These are phyloP conservation scores for Orchesella cincta DNA, from an alignment of 1,140 invertebrate species.

Conservation along the genomic window DNA sequence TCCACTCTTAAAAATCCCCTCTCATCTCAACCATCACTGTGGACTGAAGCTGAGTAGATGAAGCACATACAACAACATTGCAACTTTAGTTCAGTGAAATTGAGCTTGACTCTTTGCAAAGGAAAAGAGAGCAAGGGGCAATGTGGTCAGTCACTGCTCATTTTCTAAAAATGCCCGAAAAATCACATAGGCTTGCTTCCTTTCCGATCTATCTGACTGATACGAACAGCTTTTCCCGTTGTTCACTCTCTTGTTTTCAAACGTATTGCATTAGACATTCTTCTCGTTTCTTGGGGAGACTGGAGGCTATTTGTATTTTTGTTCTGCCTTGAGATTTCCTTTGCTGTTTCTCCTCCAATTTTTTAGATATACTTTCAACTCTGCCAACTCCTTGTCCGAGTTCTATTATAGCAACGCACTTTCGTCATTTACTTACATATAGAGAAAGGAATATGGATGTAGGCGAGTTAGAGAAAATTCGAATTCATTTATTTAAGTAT, in stretches of 20 bases:
- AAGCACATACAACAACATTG: too few species aligned
- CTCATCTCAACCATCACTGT: too few species aligned
- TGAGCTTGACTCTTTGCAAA: background rate
- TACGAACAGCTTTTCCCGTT: background rate
- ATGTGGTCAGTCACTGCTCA: background rate
- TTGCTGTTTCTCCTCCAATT: constrained; percentile 11
- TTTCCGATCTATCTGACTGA: background rate
- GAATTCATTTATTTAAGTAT: too few species aligned
- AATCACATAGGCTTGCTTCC: background rate
- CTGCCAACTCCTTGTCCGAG: constrained; percentile 5
- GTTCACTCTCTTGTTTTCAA: background rate
- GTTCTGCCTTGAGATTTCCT: background rate
- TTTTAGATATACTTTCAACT: constrained; percentile 8
- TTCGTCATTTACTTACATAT: constrained; percentile 3
- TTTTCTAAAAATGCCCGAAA: background rate
- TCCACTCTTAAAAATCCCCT: too few species aligned
- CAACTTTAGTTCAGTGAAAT: background rate
- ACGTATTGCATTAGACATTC: background rate
- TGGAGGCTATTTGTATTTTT: constrained; percentile 9
- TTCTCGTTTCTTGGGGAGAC: background rate
- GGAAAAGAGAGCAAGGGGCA: background rate
- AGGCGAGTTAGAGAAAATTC: too few species aligned
- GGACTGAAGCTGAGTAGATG: too few species aligned
- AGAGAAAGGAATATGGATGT: too few species aligned
- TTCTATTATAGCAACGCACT: background rate